Evolutionary conservation across 2,113 vertebrate species (phyloP), one percentile per base, ranked within the genome.

Genomic region (Sclerurus mexicanus): DNA sequence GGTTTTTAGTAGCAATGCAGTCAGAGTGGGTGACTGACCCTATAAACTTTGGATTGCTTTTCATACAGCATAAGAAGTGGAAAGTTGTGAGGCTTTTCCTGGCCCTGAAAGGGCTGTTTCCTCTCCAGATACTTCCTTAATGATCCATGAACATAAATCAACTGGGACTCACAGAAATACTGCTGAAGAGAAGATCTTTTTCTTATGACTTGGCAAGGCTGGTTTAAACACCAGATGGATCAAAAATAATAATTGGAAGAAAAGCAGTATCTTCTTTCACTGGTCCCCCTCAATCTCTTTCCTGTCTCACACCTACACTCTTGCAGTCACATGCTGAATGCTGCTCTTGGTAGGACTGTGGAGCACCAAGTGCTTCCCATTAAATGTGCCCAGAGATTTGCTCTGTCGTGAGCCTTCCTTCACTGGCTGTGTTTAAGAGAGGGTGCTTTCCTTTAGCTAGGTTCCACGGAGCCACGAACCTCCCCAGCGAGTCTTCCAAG

Each of bases 161-260:
- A 16, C 64, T n/a, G 59, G 42, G 28, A 66, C 39, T 69, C 30
- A 49, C 37, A 77, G 75, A 24, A 76, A 9, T 37, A n/a, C 50
- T 59, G 42, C 79, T 63, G 82, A 86, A 73, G 59, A 95, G 47
- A 47, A 56, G 64, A 92, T 74, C 50, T 86, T 69, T 89, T 73
- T 56, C 91, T 86, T 84, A 56, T 24, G 55, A 88, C 49, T 91
- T 96, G 92, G 88, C 90, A 93, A 84, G 79, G 39, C 60, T 96
- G 24, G 9, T 63, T 95, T 83, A 93, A 96, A 90, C 85, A 94
- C 55, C 92, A 96, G 87, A 94, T 94, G 95, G 91, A 93, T 86
- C 42, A 59, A 87, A 94, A 95, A 81, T 78, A 94, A 86, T 88
- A 95, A 93, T 17, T 90, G 68, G 63, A 92, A 93, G 64, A 89